phyloP scores from a whole-genome alignment of 2,113 vertebrate species.

The Diadophis punctatus region DNA sequence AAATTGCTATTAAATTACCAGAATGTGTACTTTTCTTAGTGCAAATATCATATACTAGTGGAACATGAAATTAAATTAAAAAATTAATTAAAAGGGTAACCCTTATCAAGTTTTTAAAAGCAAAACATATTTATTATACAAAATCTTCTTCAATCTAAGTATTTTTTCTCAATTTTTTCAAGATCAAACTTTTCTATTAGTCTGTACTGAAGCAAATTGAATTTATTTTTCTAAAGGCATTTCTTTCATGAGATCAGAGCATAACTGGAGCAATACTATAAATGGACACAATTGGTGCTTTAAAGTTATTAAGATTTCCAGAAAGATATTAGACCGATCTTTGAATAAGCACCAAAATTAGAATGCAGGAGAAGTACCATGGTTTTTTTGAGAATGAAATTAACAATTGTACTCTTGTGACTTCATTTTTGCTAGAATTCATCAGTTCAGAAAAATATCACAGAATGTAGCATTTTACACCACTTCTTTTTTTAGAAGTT shows the following conservation, averaged over 20 bases:
- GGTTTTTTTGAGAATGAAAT: not conserved
- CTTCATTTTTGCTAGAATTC: not conserved
- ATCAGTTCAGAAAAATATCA: not conserved
- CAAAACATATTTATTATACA: not conserved
- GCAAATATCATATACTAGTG: not conserved
- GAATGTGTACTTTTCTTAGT: not conserved
- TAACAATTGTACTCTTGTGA: not conserved
- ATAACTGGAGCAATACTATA: constrained; percentile 57
- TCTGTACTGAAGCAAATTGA: constrained; percentile 39
- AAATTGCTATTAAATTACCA: not conserved
- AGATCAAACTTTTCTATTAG: constrained; percentile 6
- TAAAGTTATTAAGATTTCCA: constrained; percentile 54
- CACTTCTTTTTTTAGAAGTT: not conserved
- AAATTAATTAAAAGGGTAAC: too few relatives aligned
- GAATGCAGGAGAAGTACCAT: not conserved
- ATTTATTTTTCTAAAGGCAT: constrained; percentile 40
- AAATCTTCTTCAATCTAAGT: not conserved
- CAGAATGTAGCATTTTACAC: not conserved
- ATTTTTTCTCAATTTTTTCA: not conserved
- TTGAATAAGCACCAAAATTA: constrained; percentile 30
- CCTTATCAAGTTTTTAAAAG: not conserved
- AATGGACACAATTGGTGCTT: constrained; percentile 37
- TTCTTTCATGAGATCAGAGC: constrained; percentile 55
- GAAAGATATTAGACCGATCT: constrained; percentile 35
- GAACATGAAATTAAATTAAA: not conserved